Percentiles rank a stretch among this genome's conserved stretches.
phyloP scores from a whole-genome alignment of 2,797 vertebrate genomes.

The Molossus alvarezi region DNA sequence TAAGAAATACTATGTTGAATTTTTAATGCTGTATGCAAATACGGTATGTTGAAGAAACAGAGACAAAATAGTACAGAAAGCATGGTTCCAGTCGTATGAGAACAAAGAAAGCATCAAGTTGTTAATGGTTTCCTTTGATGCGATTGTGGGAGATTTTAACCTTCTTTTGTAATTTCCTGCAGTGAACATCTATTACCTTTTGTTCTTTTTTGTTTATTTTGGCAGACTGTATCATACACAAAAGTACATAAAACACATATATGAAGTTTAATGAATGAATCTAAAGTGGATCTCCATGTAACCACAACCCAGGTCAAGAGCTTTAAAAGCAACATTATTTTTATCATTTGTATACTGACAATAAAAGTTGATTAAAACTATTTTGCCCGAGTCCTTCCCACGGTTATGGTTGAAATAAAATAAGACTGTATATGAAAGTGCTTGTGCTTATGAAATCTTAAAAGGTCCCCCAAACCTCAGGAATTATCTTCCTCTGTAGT shows the following conservation, averaged over 20 bases:
- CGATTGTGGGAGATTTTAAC: not conserved
- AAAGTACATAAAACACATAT: not conserved
- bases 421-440: not conserved
- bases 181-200: slow-evolving; percentile 2
- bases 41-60: not conserved
- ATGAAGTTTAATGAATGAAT: slow-evolving; percentile 10
- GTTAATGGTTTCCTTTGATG: not conserved
- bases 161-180: not conserved
- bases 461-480: not conserved
- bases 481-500: not conserved
- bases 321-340: slow-evolving; percentile 52
- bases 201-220: not conserved
- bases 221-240: not conserved
- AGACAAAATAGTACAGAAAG: not conserved
- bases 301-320: not conserved
- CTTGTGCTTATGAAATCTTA: slow-evolving; percentile 15
- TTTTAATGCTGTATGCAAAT: slow-evolving; percentile 24
- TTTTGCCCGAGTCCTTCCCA: not conserved
- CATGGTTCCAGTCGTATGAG: not conserved
- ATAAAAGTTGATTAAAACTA: slow-evolving; percentile 8
- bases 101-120: slow-evolving; percentile 24
- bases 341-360: slow-evolving; percentile 29
- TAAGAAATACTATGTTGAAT: slow-evolving; percentile 36
- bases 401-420: slow-evolving; percentile 25
- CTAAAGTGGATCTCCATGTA: not conserved